Base-by-base conservation (phyloP, 2,888 invertebrate genomes). In the Nezara viridula region DNA sequence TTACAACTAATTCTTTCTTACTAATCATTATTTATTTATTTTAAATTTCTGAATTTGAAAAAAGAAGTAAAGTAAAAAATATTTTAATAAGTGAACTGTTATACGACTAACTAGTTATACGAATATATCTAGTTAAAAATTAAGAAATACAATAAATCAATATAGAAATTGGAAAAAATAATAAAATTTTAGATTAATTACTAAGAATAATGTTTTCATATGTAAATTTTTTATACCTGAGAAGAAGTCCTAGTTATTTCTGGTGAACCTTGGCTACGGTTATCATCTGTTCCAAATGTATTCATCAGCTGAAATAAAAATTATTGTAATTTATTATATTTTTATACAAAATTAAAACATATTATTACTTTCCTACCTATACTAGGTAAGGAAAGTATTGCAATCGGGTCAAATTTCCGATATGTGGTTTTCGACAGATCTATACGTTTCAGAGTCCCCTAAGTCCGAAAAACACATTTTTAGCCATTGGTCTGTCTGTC, bases 221-320 rank as follows among this genome's bases (percentile, higher is more conserved):
- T n/a, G n/a, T 32, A 10, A 52, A 89, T 2, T 86, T 40, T 86
- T 87, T 85, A 89, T 91, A 91, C 91, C 91, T 91, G 91, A 24
- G 91, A 91, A 66, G 90, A 90, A 49, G 91, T 91, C 85, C 91
- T 90, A n/a, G 91, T 91, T 77, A 91, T 90, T 90, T 91, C 91
- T 21, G 91, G 91, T 24, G 91, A 91, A 10, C 91, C 91, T 90
- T 91, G 92, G 87, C 92, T 91, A 87, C 92, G 91, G n/a, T 90
- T 90, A 47, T 96, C 96, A 91, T 97, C 97, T 91, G 96, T 96
- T 91, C 96, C 96, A 90, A 96, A 94, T 0, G 96, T 96, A 92
- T 97, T 95, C 89, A 97, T 93, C 50, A 97, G 93, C 96, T 97
- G 93, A 19, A 92, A 90, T n/a, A 81, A 55, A 49, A 19, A 37